A percentile compares a stretch with the other conserved stretches of the same genome.
Evolutionary conservation across 2,797 vertebrate species (phyloP).

Genomic region (Chelmon rostratus): DNA sequence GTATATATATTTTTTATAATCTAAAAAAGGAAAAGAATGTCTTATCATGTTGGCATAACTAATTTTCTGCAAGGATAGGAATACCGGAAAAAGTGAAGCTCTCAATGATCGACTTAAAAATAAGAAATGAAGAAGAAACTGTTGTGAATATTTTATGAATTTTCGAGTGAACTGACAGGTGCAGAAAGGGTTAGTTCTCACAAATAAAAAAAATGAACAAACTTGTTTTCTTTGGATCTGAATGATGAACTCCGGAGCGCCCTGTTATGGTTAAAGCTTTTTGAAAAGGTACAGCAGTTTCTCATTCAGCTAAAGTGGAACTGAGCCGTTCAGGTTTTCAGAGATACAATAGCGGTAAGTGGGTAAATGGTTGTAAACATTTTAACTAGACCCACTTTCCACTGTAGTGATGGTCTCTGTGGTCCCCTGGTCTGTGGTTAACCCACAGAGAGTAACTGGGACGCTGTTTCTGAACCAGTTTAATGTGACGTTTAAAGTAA

Average conservation of each 20-base stretch:
- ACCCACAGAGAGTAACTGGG: no score
- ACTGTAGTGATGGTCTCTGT: background rate
- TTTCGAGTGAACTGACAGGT: background rate
- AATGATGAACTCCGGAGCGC: background rate
- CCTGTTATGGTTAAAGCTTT: background rate
- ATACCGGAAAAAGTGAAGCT: background rate
- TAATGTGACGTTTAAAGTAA: background rate
- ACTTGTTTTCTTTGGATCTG: background rate
- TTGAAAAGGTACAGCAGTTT: conserved; percentile 3
- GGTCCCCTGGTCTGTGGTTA: no score
- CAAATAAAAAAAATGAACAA: background rate
- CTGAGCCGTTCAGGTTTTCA: background rate
- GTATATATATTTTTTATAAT: background rate
- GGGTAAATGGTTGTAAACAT: no score
- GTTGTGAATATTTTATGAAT: background rate
- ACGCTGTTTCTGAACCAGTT: no score
- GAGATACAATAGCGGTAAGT: no score
- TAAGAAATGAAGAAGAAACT: background rate
- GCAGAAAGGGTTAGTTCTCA: background rate
- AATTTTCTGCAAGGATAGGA: background rate
- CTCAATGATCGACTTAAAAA: no score
- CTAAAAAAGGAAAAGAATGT: background rate
- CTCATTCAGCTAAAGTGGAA: background rate
- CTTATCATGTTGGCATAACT: background rate
- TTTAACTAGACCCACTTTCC: no score